Evolutionary conservation across 1,140 invertebrate genomes (phyloP).

Genomic region (Stratiolaelaps scimitus): DNA sequence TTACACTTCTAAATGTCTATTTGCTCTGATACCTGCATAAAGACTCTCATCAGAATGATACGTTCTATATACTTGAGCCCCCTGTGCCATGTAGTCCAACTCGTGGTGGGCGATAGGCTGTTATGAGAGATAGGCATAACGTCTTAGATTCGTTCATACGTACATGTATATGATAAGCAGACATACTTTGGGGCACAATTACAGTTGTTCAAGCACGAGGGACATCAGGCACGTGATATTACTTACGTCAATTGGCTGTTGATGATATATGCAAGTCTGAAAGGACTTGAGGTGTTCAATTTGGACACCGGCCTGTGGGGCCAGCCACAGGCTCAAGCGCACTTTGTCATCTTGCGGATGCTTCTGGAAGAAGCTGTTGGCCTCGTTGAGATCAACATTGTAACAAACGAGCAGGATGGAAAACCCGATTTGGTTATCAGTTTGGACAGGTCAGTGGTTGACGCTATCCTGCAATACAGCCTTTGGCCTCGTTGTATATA

Average conservation of each 20-base stretch:
- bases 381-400: slow-evolving; percentile 60
- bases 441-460: slow-evolving; percentile 42
- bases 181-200: no score
- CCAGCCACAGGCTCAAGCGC: slow-evolving; percentile 72
- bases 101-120: no score
- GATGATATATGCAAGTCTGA: slow-evolving; percentile 66
- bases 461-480: no score
- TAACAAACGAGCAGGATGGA: slow-evolving; percentile 50
- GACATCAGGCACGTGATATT: slow-evolving; percentile 58
- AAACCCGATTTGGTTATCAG: slow-evolving; percentile 63
- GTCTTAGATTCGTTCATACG: no score
- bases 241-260: slow-evolving; percentile 87
- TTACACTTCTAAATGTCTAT: no score
- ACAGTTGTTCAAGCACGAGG: slow-evolving; percentile 50
- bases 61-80: no score
- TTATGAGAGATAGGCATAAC: no score
- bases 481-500: no score
- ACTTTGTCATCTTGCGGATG: slow-evolving; percentile 74
- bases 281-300: slow-evolving; percentile 79
- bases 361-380: slow-evolving; percentile 69
- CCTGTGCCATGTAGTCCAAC: no score
- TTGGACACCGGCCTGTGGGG: slow-evolving; percentile 72
- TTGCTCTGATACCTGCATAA: no score
- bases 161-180: no score
- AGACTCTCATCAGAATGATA: no score